These are phyloP conservation scores for Oenanthe oenanthe DNA, from an alignment of 2,113 vertebrate genomes.

Conservation along the genomic window DNA sequence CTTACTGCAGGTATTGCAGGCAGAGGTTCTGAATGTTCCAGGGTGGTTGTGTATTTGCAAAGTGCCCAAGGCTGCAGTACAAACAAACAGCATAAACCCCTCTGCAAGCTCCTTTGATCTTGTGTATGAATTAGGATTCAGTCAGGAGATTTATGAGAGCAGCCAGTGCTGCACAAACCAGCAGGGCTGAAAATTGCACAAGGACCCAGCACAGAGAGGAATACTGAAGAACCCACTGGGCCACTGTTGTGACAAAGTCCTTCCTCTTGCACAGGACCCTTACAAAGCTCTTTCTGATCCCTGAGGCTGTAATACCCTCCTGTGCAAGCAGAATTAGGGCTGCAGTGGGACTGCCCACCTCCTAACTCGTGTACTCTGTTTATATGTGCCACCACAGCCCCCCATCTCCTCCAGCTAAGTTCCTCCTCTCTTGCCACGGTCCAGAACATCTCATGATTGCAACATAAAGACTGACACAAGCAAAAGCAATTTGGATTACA, in stretches of 20 bases:
- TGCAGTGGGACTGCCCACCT: background rate
- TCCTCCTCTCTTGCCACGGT: background rate
- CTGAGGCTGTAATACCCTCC: background rate
- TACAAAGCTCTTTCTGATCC: background rate
- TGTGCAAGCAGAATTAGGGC: background rate
- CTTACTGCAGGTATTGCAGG: background rate
- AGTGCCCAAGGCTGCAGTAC: background rate
- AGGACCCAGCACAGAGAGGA: background rate
- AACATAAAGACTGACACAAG: background rate
- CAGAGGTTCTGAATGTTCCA: background rate
- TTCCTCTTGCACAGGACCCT: background rate
- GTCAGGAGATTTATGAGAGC: background rate
- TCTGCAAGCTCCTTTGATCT: conserved; percentile 16
- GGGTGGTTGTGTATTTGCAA: background rate
- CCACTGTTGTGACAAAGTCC: background rate
- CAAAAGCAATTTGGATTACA: background rate
- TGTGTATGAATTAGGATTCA: background rate
- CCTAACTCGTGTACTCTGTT: background rate
- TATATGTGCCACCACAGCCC: background rate
- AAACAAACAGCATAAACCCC: background rate
- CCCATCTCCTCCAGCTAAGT: background rate
- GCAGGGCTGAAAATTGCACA: background rate
- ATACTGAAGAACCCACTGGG: background rate
- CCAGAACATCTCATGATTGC: background rate
- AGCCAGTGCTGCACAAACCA: background rate